Conservation (phyloP, 2,888 invertebrate genomes). For the Ennomos erosarius region DNA sequence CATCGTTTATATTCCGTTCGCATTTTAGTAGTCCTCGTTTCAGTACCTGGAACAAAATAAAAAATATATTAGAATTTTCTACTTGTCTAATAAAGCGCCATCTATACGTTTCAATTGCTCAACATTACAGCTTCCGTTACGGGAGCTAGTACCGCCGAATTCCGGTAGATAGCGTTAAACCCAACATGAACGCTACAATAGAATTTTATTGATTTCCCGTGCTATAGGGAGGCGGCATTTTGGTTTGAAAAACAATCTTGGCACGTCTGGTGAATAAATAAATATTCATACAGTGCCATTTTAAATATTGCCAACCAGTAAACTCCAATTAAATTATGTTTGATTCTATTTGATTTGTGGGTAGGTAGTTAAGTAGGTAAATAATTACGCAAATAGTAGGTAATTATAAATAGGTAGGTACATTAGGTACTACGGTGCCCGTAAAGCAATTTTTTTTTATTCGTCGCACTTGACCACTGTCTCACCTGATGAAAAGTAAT, state of each 20-base stretch:
- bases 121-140: constrained; percentile 11
- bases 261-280: constrained; percentile 34
- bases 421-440: too few species aligned
- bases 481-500: too few species aligned
- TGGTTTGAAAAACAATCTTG: constrained; percentile 44
- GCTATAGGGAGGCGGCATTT: constrained; percentile 30
- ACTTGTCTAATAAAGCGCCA: constrained; percentile 41
- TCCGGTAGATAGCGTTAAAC: constrained; percentile 44
- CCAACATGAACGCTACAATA: constrained; percentile 25
- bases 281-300: constrained; percentile 36
- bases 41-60: constrained; percentile 34
- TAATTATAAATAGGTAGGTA: too few species aligned
- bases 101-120: constrained; percentile 38
- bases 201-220: constrained; percentile 42
- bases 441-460: too few species aligned
- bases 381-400: too few species aligned
- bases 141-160: constrained; percentile 37
- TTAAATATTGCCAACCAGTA: constrained; percentile 27
- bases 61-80: constrained; percentile 4
- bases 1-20: too few species aligned
- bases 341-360: constrained; percentile 25
- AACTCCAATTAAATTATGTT: constrained; percentile 33
- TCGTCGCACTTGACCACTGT: too few species aligned
- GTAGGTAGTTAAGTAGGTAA: neutral
- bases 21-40: too few species aligned